These are phyloP conservation scores for Zoanthus sansibaricus DNA, from an alignment of 92 coral and sea anemone genomes.

Conservation along the genomic window DNA sequence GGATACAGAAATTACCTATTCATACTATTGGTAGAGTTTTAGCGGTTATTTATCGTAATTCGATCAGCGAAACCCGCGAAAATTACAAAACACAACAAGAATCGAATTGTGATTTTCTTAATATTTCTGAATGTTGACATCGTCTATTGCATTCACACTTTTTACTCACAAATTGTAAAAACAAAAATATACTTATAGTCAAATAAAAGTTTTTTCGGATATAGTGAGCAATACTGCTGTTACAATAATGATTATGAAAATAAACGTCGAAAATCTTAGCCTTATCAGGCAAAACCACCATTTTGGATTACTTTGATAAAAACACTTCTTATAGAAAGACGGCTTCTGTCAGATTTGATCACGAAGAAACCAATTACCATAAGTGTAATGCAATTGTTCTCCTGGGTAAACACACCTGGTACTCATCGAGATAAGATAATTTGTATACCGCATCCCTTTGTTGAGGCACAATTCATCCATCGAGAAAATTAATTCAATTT, in stretches of 20 bases:
- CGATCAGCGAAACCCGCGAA: neutral
- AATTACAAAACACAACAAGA: neutral
- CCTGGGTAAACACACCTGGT: constrained; percentile 40
- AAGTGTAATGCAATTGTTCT: constrained; percentile 26
- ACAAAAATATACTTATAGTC: no score
- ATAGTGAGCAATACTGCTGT: no score
- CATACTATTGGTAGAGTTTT: constrained; percentile 1
- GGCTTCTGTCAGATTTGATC: neutral
- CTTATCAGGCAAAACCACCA: neutral
- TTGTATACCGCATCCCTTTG: constrained; percentile 15
- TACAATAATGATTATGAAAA: no score
- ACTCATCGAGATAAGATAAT: neutral
- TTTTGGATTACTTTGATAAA: no score
- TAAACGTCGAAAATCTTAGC: neutral
- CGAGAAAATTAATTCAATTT: constrained; percentile 17
- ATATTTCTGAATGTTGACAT: no score
- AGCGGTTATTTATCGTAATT: neutral
- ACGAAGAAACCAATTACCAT: constrained; percentile 17
- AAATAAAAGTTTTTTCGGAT: no score
- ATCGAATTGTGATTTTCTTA: constrained; percentile 16
- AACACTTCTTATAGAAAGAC: no score
- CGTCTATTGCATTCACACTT: no score
- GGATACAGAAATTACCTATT: neutral
- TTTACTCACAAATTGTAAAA: no score
- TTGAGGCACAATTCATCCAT: constrained; percentile 12